Conservation (phyloP, 2,797 vertebrate genomes). For the Phataginus tetradactyla region DNA sequence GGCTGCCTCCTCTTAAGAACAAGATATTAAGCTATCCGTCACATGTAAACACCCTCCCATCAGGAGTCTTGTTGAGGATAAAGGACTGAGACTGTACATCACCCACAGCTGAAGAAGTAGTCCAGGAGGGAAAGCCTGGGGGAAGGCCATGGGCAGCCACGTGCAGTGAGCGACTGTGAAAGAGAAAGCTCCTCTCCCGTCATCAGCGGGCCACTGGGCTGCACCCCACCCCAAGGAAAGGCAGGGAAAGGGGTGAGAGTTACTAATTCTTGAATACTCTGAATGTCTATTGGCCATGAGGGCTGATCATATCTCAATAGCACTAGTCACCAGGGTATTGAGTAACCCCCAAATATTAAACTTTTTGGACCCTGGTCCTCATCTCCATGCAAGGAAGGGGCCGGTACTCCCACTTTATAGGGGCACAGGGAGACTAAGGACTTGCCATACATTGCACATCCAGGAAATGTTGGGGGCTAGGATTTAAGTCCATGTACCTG, state of each 20-base stretch:
- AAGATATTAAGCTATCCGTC: conserved; percentile 40
- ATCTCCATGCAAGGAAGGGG: background rate
- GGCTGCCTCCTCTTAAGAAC: conserved; percentile 14
- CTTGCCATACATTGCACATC: too few species aligned
- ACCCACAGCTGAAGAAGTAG: background rate
- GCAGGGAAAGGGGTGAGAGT: too few species aligned
- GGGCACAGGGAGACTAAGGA: background rate
- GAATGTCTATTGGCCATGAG: fast-evolving
- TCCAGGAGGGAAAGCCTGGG: fast-evolving
- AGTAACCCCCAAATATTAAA: background rate
- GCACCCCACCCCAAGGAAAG: background rate
- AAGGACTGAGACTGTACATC: background rate
- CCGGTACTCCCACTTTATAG: background rate
- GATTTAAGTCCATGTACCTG: background rate
- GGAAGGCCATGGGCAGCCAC: background rate
- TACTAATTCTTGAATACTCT: background rate
- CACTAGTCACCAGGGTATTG: fast-evolving
- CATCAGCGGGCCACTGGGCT: background rate
- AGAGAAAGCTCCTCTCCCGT: background rate
- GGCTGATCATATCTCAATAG: fast-evolving
- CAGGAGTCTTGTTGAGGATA: background rate
- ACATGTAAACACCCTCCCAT: conserved; percentile 18
- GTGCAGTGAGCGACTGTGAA: background rate
- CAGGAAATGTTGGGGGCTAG: background rate
- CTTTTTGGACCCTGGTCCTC: background rate